phyloP scores from a whole-genome alignment of 2,888 invertebrate genomes.

The Catocala sponsa region DNA sequence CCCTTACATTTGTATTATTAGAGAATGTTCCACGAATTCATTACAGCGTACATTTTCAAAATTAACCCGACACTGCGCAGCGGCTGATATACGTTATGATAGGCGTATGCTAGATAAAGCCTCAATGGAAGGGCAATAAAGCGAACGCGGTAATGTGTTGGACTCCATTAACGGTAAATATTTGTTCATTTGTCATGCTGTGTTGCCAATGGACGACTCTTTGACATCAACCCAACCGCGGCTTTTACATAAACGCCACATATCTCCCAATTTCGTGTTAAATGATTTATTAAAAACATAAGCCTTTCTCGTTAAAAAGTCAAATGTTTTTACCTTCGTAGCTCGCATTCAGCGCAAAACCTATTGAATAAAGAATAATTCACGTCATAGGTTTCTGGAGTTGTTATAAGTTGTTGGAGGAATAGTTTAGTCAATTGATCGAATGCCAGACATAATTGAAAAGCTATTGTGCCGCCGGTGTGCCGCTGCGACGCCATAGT shows the following conservation, averaged over 20 bases:
- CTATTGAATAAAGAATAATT: conserved; percentile 43
- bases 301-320: conserved; percentile 40
- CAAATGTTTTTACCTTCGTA: conserved; percentile 39
- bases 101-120: conserved; percentile 47
- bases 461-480: no score
- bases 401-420: conserved; percentile 16
- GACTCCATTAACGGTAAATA: conserved; percentile 78
- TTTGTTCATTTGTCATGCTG: conserved; percentile 71
- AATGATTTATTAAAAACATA: conserved; percentile 44
- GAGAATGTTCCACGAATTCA: conserved; percentile 32
- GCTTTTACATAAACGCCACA: conserved; percentile 53
- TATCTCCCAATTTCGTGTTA: conserved; percentile 35
- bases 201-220: conserved; percentile 56
- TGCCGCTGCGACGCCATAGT: no score
- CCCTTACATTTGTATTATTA: conserved; percentile 29
- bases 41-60: conserved; percentile 44
- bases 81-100: conserved; percentile 32
- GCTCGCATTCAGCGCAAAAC: conserved; percentile 37
- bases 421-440: conserved; percentile 26
- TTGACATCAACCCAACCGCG: conserved; percentile 58
- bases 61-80: conserved; percentile 32
- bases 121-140: conserved; percentile 57
- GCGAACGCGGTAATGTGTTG: conserved; percentile 63
- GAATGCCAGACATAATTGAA: no score
- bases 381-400: conserved; percentile 39